phyloP scores from a whole-genome alignment of 2,888 invertebrate genomes.

The Andricus curvator region DNA sequence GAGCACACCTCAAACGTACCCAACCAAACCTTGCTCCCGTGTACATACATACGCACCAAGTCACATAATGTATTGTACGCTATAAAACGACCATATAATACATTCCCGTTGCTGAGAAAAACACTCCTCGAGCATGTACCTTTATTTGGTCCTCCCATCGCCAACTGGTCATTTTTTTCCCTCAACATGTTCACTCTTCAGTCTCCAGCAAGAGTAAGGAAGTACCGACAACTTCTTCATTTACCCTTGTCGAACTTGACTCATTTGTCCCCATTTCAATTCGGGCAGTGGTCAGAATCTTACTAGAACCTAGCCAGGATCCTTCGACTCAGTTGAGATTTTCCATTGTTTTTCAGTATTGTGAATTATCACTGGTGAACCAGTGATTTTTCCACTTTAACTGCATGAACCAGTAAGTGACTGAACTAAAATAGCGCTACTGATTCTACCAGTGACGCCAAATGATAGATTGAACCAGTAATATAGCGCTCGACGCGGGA shows the following conservation, averaged over 20 bases:
- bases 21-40: slow-evolving; percentile 67
- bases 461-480: too few species aligned
- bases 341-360: too few species aligned
- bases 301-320: too few species aligned
- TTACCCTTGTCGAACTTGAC: background rate
- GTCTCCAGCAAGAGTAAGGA: background rate
- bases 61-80: slow-evolving; percentile 46
- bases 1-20: slow-evolving; percentile 77
- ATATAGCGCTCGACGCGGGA: too few species aligned
- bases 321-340: too few species aligned
- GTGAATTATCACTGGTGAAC: too few species aligned
- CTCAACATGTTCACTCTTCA: background rate
- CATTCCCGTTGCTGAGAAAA: slow-evolving; percentile 58
- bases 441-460: too few species aligned
- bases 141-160: slow-evolving; percentile 53
- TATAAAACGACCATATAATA: slow-evolving; percentile 41
- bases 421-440: too few species aligned
- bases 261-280: too few species aligned
- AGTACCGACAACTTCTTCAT: background rate
- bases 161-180: slow-evolving; percentile 21
- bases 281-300: too few species aligned
- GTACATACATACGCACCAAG: slow-evolving; percentile 39
- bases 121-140: slow-evolving; percentile 57
- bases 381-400: too few species aligned
- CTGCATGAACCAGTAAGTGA: too few species aligned